Evolutionary conservation across 2,888 invertebrate genomes (phyloP).

Genomic region (Aporophyla lueneburgensis): DNA sequence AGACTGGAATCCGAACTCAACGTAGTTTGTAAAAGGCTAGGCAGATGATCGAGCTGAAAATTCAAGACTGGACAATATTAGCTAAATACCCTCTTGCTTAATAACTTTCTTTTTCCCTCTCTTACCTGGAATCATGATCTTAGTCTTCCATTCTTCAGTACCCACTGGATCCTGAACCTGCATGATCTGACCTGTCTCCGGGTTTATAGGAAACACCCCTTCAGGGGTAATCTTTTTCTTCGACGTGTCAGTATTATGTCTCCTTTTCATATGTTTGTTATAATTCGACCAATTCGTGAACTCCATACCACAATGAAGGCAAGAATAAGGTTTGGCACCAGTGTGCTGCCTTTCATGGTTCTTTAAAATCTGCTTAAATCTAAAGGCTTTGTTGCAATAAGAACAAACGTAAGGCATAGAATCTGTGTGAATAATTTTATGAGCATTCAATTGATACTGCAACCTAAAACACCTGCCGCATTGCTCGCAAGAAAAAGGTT

Average conservation of each 20-base stretch:
- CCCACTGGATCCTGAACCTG: constrained; percentile 79
- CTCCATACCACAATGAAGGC: constrained; percentile 93
- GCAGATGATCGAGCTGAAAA: background rate
- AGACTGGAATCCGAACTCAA: background rate
- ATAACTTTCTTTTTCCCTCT: constrained; percentile 82
- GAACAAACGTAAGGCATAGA: constrained; percentile 95
- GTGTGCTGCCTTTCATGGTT: constrained; percentile 94
- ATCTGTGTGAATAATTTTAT: constrained; percentile 94
- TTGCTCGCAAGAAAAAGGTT: constrained; percentile 86
- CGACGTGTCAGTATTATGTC: constrained; percentile 91
- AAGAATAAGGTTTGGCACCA: constrained; percentile 93
- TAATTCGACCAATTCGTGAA: constrained; percentile 96
- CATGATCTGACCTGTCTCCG: constrained; percentile 85
- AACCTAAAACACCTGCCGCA: constrained; percentile 90
- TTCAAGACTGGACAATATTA: constrained; percentile 8
- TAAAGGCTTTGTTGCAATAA: constrained; percentile 94
- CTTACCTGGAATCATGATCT: constrained; percentile 85
- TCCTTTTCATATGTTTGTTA: constrained; percentile 95
- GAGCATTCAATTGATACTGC: constrained; percentile 93
- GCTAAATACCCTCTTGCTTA: constrained; percentile 74
- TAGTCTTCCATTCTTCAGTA: constrained; percentile 86
- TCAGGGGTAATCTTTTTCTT: constrained; percentile 90
- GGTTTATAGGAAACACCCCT: constrained; percentile 86
- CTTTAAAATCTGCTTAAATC: constrained; percentile 94
- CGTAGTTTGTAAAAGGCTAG: background rate